Percentiles rank a stretch among this genome's conserved stretches.
These are phyloP conservation scores for Microctenopoma steveboyesi DNA, from an alignment of 2,797 vertebrate genomes.

Conservation along the genomic window DNA sequence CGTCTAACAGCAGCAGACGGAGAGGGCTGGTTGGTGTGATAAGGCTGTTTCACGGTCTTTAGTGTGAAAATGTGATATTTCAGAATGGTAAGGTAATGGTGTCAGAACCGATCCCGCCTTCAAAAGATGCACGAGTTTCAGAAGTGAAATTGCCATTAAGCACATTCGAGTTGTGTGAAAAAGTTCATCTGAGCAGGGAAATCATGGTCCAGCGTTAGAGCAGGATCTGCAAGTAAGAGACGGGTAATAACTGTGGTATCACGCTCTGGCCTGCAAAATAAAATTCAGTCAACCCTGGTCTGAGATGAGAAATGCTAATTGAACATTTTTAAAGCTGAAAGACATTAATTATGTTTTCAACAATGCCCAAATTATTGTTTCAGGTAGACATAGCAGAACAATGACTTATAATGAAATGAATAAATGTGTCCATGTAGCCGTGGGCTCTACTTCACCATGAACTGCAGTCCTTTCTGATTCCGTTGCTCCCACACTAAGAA, in stretches of 20 bases:
- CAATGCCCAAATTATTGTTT: constrained; percentile 12
- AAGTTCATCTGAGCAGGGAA: constrained; percentile 11
- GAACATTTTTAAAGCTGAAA: constrained; percentile 14
- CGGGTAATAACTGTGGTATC: neutral
- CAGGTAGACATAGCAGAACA: constrained; percentile 25
- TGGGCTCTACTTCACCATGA: constrained; percentile 29
- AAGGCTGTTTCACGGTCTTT: constrained; percentile 44
- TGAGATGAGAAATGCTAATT: neutral
- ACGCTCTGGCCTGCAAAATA: neutral
- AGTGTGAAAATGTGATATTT: constrained; percentile 59
- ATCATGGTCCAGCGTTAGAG: neutral
- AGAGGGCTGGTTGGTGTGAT: constrained; percentile 35
- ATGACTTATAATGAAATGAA: constrained; percentile 28
- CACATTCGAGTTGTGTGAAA: constrained; percentile 11
- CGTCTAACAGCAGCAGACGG: constrained; percentile 19
- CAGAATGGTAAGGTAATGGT: constrained; percentile 47
- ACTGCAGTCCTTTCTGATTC: constrained; percentile 23
- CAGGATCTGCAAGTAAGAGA: neutral
- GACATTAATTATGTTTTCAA: constrained; percentile 12
- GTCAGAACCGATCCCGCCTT: constrained; percentile 43
- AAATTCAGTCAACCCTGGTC: neutral
- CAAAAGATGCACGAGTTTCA: constrained; percentile 19
- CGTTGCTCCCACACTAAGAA: constrained; percentile 27
- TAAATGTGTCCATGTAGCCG: constrained; percentile 31
- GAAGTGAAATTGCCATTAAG: constrained; percentile 30